Evolutionary conservation across 23 tunicate species (phyloP).

Genomic region (Trididemnum miniatum): DNA sequence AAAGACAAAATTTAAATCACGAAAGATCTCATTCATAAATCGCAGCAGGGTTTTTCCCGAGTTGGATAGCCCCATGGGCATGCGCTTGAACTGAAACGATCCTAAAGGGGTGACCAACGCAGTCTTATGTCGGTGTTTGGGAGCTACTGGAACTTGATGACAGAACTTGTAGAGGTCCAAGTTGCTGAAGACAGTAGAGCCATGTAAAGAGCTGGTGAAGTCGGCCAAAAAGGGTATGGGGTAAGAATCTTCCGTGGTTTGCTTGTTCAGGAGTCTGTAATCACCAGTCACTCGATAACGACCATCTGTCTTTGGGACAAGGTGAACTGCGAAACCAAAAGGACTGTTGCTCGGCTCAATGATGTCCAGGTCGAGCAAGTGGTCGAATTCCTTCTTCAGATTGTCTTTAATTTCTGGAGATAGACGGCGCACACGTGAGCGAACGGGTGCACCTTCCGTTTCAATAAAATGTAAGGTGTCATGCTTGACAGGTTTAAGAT

Average conservation of each 20-base stretch:
- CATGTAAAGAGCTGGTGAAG: slow-evolving; percentile 19
- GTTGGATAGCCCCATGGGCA: slow-evolving; percentile 40
- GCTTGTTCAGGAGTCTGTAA: slow-evolving; percentile 24
- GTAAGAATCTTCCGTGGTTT: slow-evolving; percentile 20
- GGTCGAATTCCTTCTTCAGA: neutral
- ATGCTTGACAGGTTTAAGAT: slow-evolving; percentile 22
- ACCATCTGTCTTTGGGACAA: slow-evolving; percentile 22
- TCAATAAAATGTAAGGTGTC: slow-evolving; percentile 21
- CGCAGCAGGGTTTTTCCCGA: slow-evolving; percentile 32
- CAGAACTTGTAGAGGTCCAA: slow-evolving; percentile 27
- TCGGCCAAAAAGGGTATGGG: slow-evolving; percentile 23
- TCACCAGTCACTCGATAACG: slow-evolving; percentile 25
- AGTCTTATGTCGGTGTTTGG: neutral
- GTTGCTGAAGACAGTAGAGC: slow-evolving; percentile 30
- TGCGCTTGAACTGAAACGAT: slow-evolving; percentile 8
- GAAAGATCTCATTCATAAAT: slow-evolving; percentile 36
- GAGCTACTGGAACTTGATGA: slow-evolving; percentile 35
- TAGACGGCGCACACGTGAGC: slow-evolving; percentile 8
- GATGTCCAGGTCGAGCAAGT: neutral
- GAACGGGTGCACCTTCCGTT: slow-evolving; percentile 4
- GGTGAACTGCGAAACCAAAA: slow-evolving; percentile 9
- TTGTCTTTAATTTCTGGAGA: slow-evolving; percentile 18
- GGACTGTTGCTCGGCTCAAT: neutral
- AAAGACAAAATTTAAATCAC: slow-evolving; percentile 7
- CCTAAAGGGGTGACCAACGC: slow-evolving; percentile 27